Evolutionary conservation across 2,888 invertebrate genomes (phyloP).

Genomic region (Pasiphila rectangulata): DNA sequence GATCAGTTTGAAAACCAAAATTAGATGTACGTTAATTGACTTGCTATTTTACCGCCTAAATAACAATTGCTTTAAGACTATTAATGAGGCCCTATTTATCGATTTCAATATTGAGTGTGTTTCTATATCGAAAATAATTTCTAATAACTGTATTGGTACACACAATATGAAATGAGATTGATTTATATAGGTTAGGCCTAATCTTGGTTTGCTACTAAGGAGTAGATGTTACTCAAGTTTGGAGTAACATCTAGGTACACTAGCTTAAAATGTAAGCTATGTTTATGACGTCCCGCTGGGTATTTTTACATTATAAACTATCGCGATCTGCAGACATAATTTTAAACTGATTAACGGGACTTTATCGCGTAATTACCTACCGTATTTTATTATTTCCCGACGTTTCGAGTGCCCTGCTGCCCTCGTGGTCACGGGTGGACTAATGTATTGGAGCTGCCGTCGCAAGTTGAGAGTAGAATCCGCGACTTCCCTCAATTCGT

Average conservation of each 20-base stretch:
- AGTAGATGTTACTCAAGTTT: not conserved
- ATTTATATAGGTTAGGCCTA: not conserved
- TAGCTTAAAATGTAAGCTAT: constrained; percentile 1
- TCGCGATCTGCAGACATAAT: too few relatives aligned
- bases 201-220: not conserved
- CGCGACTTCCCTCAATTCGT: too few relatives aligned
- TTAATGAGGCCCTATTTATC: not conserved
- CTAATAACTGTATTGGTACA: not conserved
- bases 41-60: constrained; percentile 12
- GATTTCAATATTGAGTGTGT: not conserved
- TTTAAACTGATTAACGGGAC: too few relatives aligned
- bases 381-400: too few relatives aligned
- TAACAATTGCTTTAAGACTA: not conserved
- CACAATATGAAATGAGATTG: not conserved
- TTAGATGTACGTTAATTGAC: constrained; percentile 14
- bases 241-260: constrained; percentile 16
- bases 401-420: too few relatives aligned
- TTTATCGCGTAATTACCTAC: too few relatives aligned
- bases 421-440: too few relatives aligned
- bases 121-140: not conserved
- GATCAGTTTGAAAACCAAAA: constrained; percentile 83
- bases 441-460: too few relatives aligned
- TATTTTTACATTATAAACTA: constrained; percentile 8
- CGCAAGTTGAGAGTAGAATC: too few relatives aligned
- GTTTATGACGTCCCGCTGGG: constrained; percentile 8